Base-by-base conservation (phyloP, 2,797 vertebrate genomes). In the Crenichthys baileyi region DNA sequence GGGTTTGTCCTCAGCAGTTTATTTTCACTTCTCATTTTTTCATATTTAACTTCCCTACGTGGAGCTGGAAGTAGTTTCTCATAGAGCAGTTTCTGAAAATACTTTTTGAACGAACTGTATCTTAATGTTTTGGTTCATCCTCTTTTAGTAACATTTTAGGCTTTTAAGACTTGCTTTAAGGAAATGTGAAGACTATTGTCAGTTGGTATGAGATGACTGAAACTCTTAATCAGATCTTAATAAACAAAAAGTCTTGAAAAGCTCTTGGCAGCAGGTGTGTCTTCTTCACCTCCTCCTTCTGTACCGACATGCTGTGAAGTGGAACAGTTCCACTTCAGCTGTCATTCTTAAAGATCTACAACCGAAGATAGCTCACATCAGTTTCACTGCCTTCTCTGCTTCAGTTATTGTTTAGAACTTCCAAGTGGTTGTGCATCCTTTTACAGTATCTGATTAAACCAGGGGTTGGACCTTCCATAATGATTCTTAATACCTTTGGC, bases 271-370 rank as follows among this genome's bases (percentile, higher is more conserved):
- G 22, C 55, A 41, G 82, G 53, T 86, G 85, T 55, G 36, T 31
- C 81, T 50, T 44, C 53, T 68, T 83, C 80, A 71, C 18, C 26
- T 46, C 55, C 61, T 80, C 60, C 84, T 58, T 79, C 58, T 70
- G 77, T 71, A 73, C 72, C 48, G 39, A 73, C 4, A 13, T 7
- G 26, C 76, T 44, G 3, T 63, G 56, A 50, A 84, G 60, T 46
- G 77, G 22, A 79, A 73, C 75, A 3, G 83, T 80, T 92, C 85
- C 88, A 78, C 88, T 83, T 89, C 84, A 78, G 36, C 44, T 58
- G 75, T 81, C 76, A 15, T 56, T 41, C 79, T 77, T 26, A 51
- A 13, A 56, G 56, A 70, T 48, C 31, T 39, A 4, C 29, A 46
- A n/a, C 68, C 83, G 44, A 83, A 83, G 48, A 41, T 79, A 56